Conservation (phyloP, 1,140 invertebrate species). For the Schlechtendalia chinensis region DNA sequence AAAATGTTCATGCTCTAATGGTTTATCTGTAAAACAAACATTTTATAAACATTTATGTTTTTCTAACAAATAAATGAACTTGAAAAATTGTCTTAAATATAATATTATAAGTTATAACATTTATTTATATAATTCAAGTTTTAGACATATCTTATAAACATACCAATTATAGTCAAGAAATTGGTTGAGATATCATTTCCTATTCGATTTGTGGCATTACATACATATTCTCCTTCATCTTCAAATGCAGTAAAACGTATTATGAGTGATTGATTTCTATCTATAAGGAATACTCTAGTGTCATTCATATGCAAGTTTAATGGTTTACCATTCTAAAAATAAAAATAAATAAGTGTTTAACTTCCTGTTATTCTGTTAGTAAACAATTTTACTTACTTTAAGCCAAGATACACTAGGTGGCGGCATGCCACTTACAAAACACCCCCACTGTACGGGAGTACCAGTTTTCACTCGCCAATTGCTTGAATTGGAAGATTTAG, state of each 20-base stretch:
- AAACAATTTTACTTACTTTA: constrained; percentile 55
- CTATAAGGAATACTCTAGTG: constrained; percentile 53
- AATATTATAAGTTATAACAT: no score
- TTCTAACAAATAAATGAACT: neutral
- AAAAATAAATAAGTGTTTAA: constrained; percentile 2
- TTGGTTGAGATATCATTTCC: constrained; percentile 53
- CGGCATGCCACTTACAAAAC: constrained; percentile 57
- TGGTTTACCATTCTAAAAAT: constrained; percentile 53
- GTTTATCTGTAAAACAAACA: constrained; percentile 43
- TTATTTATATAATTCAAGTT: no score
- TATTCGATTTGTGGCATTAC: constrained; percentile 56
- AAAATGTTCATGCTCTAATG: constrained; percentile 46
- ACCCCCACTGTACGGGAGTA: constrained; percentile 56
- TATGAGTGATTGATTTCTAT: constrained; percentile 55
- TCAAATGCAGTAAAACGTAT: constrained; percentile 56
- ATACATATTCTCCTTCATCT: constrained; percentile 57
- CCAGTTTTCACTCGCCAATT: constrained; percentile 52
- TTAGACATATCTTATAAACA: neutral
- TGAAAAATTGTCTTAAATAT: neutral
- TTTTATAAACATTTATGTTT: no score
- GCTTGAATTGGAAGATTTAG: constrained; percentile 16
- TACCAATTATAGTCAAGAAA: constrained; percentile 46
- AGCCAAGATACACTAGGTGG: constrained; percentile 58
- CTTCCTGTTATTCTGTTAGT: neutral
- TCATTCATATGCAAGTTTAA: constrained; percentile 52